Conservation (phyloP, 2,797 vertebrate species). For the Helicolenus hilgendorfi region DNA sequence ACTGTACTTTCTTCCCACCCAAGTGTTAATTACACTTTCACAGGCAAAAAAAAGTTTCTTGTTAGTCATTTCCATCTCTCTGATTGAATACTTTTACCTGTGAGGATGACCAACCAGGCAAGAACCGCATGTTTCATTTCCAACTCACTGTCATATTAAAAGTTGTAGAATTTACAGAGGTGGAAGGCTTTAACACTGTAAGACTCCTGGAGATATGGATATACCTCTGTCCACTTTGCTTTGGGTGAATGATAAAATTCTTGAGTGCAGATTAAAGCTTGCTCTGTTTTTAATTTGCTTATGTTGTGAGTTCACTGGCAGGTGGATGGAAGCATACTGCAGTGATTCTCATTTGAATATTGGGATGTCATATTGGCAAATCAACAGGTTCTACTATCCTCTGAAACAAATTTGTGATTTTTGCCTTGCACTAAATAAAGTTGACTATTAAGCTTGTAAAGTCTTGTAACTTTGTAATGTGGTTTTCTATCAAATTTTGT, state of each 20-base stretch:
- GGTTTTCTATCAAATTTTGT: not conserved
- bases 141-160: not conserved
- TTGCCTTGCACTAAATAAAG: not conserved
- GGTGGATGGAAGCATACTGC: not conserved
- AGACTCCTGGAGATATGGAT: not conserved
- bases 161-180: not conserved
- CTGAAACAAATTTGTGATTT: not conserved
- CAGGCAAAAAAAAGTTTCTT: constrained; percentile 7
- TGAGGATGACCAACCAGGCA: not conserved
- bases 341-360: not conserved
- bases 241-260: not conserved
- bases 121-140: not conserved
- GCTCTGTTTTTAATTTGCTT: not conserved
- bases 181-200: not conserved
- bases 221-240: not conserved
- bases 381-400: not conserved
- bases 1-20: not conserved
- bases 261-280: not conserved
- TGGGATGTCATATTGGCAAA: not conserved
- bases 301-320: not conserved
- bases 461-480: not conserved
- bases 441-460: not conserved
- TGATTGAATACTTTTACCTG: constrained; percentile 44
- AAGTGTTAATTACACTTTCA: constrained; percentile 39
- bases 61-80: constrained; percentile 40